A percentile compares a stretch with the other conserved stretches of the same genome.
Conservation (phyloP, 2,888 invertebrate genomes). For the Stegophylla sp. region DNA sequence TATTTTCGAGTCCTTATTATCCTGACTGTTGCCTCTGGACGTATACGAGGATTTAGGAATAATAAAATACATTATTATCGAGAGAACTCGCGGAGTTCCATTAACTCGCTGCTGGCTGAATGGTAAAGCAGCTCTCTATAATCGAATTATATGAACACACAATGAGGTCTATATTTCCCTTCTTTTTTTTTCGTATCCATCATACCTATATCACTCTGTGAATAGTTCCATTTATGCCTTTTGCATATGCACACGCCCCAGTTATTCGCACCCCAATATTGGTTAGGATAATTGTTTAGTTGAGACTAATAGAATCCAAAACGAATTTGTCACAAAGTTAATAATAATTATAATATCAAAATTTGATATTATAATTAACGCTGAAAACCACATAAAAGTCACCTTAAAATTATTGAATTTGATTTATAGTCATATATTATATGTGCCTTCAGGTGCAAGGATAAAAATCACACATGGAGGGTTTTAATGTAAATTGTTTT, state of each 20-base stretch:
- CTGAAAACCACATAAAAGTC: no score
- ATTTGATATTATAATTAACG: no score
- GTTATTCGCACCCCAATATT: background rate
- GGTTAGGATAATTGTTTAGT: conserved; percentile 3
- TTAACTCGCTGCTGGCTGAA: conserved; percentile 30
- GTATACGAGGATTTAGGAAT: conserved; percentile 11
- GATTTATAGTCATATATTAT: no score
- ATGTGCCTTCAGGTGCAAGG: no score
- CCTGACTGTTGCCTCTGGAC: background rate
- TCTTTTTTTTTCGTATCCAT: background rate
- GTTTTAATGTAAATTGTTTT: no score
- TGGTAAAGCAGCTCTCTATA: conserved; percentile 26
- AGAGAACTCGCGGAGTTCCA: background rate
- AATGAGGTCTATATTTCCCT: conserved; percentile 3
- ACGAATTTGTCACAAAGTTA: background rate
- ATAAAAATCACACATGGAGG: no score
- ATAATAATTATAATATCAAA: conserved; percentile 1
- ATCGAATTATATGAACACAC: conserved; percentile 30
- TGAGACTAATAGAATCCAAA: background rate
- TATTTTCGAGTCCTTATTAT: background rate
- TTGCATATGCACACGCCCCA: background rate
- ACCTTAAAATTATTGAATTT: no score
- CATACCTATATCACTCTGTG: background rate
- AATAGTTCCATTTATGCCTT: conserved; percentile 18
- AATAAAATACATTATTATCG: conserved; percentile 30